Evolutionary conservation across 2,113 vertebrate genomes (phyloP), one percentile per base, ranked within the genome.

Genomic region (Fregata magnificens): DNA sequence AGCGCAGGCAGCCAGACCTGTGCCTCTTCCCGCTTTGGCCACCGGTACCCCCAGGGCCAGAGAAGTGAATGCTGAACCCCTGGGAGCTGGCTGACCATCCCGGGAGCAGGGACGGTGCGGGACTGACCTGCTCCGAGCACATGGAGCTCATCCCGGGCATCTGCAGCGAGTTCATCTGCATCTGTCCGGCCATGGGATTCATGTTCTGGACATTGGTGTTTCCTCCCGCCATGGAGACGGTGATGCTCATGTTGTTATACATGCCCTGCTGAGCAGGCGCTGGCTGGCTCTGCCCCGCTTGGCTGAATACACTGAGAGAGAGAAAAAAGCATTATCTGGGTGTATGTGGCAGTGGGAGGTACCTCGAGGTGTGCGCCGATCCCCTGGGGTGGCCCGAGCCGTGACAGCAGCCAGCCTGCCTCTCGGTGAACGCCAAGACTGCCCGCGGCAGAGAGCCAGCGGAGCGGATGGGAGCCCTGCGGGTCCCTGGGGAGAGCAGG

Each of bases 181-280:
- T 99, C 94, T 99, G 98, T 82, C 98, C 98, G 44, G 98, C 98
- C 97, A 99, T 98, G 34, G 99, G 98, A 95, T 99, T 99, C 97
- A 99, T 98, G 29, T 98, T 99, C 95, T 98, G 98, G 79, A 99
- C 99, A 10, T 96, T 98, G 16, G 98, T 96, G 18, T 99, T 99
- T 71, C 98, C 98, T 40, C 99, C 99, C 2, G 99, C 99, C 99
- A 99, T 99, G 95, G 99, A 99, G 84, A 99, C 99, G 1, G 99
- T 99, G 98, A 99, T 99, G 98, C 99, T 99, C 99, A 99, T 99
- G 97, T 99, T 99, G 98, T 99, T 99, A 98, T 99, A 99, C 62
- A 99, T 98, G 88, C 99, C 99, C 95, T 99, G 99, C 98, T 99
- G 99, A 53, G 98, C 98, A 31, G 97, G 98, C 2, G 98, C 59